A percentile compares a stretch with the other conserved stretches of the same genome.
Evolutionary conservation across 1,140 invertebrate species (phyloP).

Genomic region (Pemphigus obesinymphae): DNA sequence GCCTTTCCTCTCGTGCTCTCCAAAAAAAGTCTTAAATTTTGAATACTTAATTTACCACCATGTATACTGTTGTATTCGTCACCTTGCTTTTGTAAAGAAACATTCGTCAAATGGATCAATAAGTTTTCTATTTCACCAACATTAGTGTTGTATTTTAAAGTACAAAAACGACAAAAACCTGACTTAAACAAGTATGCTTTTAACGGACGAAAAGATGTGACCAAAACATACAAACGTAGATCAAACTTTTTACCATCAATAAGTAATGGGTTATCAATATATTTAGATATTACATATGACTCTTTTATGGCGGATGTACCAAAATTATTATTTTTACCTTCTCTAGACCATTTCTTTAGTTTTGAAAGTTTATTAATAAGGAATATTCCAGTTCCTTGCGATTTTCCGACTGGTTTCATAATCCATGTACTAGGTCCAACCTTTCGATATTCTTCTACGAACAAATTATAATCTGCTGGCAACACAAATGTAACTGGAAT

Average conservation of each 20-base stretch:
- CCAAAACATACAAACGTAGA: slow-evolving; percentile 73
- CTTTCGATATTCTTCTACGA: slow-evolving; percentile 89
- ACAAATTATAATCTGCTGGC: slow-evolving; percentile 87
- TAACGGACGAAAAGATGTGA: slow-evolving; percentile 78
- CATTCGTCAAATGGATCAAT: slow-evolving; percentile 82
- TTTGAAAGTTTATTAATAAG: slow-evolving; percentile 84
- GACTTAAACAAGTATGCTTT: slow-evolving; percentile 68
- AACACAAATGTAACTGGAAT: slow-evolving; percentile 88
- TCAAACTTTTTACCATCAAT: slow-evolving; percentile 89
- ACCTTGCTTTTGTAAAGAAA: slow-evolving; percentile 78
- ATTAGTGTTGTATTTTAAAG: slow-evolving; percentile 68
- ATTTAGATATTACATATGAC: slow-evolving; percentile 83
- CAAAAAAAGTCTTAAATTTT: slow-evolving; percentile 83
- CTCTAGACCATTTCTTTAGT: slow-evolving; percentile 79
- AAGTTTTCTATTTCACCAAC: slow-evolving; percentile 74
- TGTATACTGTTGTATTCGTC: slow-evolving; percentile 90
- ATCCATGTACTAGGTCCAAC: slow-evolving; percentile 92
- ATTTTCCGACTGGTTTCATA: slow-evolving; percentile 93
- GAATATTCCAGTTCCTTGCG: slow-evolving; percentile 81
- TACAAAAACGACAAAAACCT: slow-evolving; percentile 79
- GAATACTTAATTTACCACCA: slow-evolving; percentile 89
- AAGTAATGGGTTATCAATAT: slow-evolving; percentile 75
- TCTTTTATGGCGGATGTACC: slow-evolving; percentile 79
- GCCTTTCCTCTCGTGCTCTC: slow-evolving; percentile 85
- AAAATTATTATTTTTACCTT: slow-evolving; percentile 68